These are phyloP conservation scores for Phortica variegata DNA, from an alignment of 1,140 invertebrate species.

Conservation along the genomic window DNA sequence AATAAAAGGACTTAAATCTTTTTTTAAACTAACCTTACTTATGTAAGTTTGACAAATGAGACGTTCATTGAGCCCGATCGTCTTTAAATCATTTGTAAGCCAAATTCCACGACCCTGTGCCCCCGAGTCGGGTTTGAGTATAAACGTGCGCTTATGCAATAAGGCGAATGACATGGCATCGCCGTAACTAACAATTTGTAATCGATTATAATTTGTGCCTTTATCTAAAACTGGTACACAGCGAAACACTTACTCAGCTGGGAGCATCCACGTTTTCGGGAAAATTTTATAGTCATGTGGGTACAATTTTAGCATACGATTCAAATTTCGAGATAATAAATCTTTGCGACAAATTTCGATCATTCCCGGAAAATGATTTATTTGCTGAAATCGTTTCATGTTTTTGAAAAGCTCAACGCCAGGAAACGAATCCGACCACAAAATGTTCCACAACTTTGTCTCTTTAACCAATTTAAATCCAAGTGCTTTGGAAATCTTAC, in stretches of 20 bases:
- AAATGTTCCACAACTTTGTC: slow-evolving; percentile 83
- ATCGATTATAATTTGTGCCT: no score
- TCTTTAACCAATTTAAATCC: slow-evolving; percentile 79
- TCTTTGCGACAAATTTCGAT: slow-evolving; percentile 86
- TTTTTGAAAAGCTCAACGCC: slow-evolving; percentile 80
- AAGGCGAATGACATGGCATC: slow-evolving; percentile 45
- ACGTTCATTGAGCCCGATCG: slow-evolving; percentile 74
- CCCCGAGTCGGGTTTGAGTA: slow-evolving; percentile 84
- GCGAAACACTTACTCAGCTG: slow-evolving; percentile 70
- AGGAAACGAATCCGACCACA: slow-evolving; percentile 84
- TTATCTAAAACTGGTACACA: no score
- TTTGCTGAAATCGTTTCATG: slow-evolving; percentile 87
- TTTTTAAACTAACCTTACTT: slow-evolving; percentile 58
- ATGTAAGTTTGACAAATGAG: slow-evolving; percentile 84
- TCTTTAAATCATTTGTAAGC: slow-evolving; percentile 73
- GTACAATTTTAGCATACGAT: slow-evolving; percentile 81
- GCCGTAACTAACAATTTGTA: slow-evolving; percentile 42
- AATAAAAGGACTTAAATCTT: no score
- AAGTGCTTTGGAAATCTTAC: slow-evolving; percentile 68
- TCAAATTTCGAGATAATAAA: slow-evolving; percentile 79
- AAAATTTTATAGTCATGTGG: slow-evolving; percentile 89
- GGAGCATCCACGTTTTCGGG: slow-evolving; percentile 91
- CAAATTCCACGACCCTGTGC: slow-evolving; percentile 86
- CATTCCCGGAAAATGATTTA: slow-evolving; percentile 93
- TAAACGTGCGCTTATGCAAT: slow-evolving; percentile 75